phyloP scores from a whole-genome alignment of 2,888 invertebrate genomes.

The Drosophila infuscata region DNA sequence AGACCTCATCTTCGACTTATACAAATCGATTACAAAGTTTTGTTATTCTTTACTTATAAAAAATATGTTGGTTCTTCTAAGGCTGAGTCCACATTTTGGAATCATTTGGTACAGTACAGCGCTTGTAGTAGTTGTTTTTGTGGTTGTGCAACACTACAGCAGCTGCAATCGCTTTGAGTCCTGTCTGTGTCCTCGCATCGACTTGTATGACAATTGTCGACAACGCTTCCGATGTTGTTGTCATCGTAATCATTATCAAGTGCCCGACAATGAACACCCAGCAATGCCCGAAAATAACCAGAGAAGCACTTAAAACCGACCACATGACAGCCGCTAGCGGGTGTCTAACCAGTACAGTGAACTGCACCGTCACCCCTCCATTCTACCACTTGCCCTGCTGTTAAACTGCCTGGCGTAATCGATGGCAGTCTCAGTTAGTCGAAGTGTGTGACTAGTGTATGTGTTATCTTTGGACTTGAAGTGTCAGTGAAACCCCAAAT shows the following conservation, averaged over 20 bases:
- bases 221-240: constrained; percentile 50
- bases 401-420: constrained; percentile 63
- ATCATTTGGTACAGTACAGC: constrained; percentile 44
- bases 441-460: constrained; percentile 14
- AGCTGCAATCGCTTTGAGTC: constrained; percentile 30
- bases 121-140: constrained; percentile 12
- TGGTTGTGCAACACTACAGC: constrained; percentile 18
- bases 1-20: not conserved
- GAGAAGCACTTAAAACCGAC: constrained; percentile 78
- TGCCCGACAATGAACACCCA: constrained; percentile 61
- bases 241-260: constrained; percentile 78
- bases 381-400: not conserved
- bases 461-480: constrained; percentile 48
- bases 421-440: constrained; percentile 53
- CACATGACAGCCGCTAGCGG: constrained; percentile 69
- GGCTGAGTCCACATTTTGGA: not conserved
- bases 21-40: not conserved
- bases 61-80: not conserved
- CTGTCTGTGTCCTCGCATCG: constrained; percentile 34
- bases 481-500: constrained; percentile 63
- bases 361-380: not conserved
- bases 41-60: no score
- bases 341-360: constrained; percentile 16
- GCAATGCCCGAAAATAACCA: constrained; percentile 68
- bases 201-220: constrained; percentile 40